Base-by-base conservation (phyloP, 2,113 vertebrate genomes). In the Oryzias javanicus region DNA sequence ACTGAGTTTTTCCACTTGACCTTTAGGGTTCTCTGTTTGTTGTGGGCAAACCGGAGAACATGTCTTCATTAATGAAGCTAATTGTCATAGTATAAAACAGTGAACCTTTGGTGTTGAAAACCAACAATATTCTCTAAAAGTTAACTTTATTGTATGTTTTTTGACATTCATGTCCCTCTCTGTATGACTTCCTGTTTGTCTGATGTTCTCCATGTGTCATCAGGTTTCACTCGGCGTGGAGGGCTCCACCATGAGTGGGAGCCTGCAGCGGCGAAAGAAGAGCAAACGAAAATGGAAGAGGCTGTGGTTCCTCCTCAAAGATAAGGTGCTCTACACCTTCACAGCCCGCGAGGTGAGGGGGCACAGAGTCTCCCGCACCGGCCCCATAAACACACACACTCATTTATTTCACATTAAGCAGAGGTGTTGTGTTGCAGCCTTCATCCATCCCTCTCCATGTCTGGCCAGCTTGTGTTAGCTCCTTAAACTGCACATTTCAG, bases 251-350 rank as follows among this genome's bases (percentile, higher is more conserved):
- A 95, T 91, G 71, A 89, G 94, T 18, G 95, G 97, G 74, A 94
- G 94, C 79, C 91, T 98, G 80, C 93, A 92, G 81, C 93, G 94
- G 51, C 91, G 94, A 50, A 97, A 94, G 84, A 94, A 92, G 79
- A 95, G 94, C 89, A 98, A 94, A 86, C 91, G 94, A 74, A 96
- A 93, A 77, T 99, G 96, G 96, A 99, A 96, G 89, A 94, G 93
- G 59, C 92, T 97, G 61, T 99, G 96, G 96, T 98, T 98, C 75
- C 95, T 98, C 86, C 93, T 99, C 87, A 96, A 98, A 92, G 96
- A 97, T 92, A 98, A 98, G 93, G 96, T 98, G 75, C 96, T 99
- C 79, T 99, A 98, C 92, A 97, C 96, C 84, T 98, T 97, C 87
- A 82, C 82, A 77, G 90, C 94, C 86, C 91, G 91, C 0, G 95